These are phyloP conservation scores for Dryobota labecula DNA, from an alignment of 2,888 invertebrate genomes.

Conservation along the genomic window DNA sequence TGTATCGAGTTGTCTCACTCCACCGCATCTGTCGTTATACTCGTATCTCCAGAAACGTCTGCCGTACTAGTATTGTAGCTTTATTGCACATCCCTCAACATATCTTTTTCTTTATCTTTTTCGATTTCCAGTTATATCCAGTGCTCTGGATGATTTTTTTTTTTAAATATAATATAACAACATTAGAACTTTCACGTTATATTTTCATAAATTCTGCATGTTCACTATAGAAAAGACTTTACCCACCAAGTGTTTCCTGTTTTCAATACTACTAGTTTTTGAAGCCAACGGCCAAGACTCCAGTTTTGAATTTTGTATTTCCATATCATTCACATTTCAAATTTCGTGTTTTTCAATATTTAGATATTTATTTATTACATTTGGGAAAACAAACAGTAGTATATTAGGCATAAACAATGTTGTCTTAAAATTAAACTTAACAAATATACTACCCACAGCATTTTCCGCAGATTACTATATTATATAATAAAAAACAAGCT, in stretches of 20 bases:
- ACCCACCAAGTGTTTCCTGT: not conserved
- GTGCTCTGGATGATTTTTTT: not conserved
- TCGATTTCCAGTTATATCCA: slow-evolving; percentile 19
- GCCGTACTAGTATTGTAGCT: not conserved
- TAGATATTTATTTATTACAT: too few relatives aligned
- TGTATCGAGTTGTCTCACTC: not conserved
- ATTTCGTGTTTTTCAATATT: not conserved
- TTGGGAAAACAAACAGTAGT: too few relatives aligned
- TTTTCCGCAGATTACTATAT: too few relatives aligned
- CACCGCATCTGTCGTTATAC: not conserved
- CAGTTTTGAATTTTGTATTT: not conserved
- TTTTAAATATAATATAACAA: not conserved
- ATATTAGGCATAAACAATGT: too few relatives aligned
- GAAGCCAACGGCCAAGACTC: not conserved
- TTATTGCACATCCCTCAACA: slow-evolving; percentile 10
- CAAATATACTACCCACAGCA: too few relatives aligned
- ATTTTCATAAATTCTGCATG: not conserved
- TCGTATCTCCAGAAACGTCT: not conserved
- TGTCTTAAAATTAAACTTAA: too few relatives aligned
- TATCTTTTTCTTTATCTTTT: slow-evolving; percentile 7
- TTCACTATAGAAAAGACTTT: not conserved
- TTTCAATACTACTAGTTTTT: slow-evolving; percentile 10
- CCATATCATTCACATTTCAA: not conserved
- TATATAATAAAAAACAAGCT: too few relatives aligned
- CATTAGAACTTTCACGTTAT: not conserved